A percentile compares a stretch with the other conserved stretches of the same genome.
Evolutionary conservation across 1,140 invertebrate species (phyloP).

Genomic region (Cotesia glomerata): DNA sequence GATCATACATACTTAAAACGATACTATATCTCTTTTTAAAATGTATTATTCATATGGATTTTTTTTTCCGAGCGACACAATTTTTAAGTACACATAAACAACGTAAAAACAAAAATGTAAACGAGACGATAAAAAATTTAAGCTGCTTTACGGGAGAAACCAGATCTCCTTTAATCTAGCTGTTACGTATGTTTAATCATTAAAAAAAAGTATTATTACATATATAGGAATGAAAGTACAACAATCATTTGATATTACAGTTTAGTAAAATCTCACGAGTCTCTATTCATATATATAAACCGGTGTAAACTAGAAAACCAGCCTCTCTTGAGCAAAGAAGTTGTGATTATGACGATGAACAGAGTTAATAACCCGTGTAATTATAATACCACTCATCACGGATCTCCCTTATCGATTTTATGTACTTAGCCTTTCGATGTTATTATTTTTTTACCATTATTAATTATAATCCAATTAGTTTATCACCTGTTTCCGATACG

Average conservation of each 20-base stretch:
- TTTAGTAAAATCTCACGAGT: background rate
- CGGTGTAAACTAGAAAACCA: background rate
- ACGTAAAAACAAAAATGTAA: background rate
- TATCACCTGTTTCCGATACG: constrained; percentile 9
- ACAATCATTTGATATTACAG: background rate
- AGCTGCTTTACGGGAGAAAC: background rate
- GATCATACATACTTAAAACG: no score
- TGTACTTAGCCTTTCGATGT: background rate
- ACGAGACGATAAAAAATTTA: background rate
- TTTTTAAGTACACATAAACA: no score
- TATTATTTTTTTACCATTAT: constrained; percentile 8
- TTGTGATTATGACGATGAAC: constrained; percentile 34
- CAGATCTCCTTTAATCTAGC: background rate
- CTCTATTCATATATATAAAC: background rate
- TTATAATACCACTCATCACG: constrained; percentile 31
- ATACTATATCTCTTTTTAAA: no score
- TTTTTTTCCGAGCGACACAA: no score
- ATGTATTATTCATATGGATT: no score
- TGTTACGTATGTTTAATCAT: background rate
- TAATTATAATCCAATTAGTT: constrained; percentile 14
- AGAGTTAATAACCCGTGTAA: constrained; percentile 34
- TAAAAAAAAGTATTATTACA: background rate
- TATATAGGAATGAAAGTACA: background rate
- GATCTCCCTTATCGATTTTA: constrained; percentile 9
- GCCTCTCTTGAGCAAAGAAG: background rate